Evolutionary conservation across 2,797 vertebrate species (phyloP).

Genomic region (Ptychobarbus kaznakovi): DNA sequence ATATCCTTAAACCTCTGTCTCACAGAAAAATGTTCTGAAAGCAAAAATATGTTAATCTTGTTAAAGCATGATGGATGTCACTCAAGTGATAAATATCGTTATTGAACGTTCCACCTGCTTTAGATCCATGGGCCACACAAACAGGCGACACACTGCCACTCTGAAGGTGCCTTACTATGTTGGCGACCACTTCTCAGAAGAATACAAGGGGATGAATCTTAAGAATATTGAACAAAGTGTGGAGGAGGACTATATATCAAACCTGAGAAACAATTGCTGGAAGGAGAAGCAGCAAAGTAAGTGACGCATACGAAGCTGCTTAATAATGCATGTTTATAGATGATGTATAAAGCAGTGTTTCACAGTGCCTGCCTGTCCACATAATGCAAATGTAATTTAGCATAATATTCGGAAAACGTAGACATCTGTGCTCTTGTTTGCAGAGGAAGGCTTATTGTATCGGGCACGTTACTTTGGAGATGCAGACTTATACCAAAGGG

Average conservation of each 20-base stretch:
- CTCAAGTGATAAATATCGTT: neutral
- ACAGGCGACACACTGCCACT: slow-evolving; percentile 87
- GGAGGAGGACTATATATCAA: slow-evolving; percentile 97
- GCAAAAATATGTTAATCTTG: neutral
- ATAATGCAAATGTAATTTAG: neutral
- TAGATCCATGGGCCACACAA: slow-evolving; percentile 91
- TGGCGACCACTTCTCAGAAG: slow-evolving; percentile 87
- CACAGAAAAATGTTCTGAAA: neutral
- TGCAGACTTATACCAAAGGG: slow-evolving; percentile 91
- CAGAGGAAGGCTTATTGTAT: slow-evolving; percentile 97
- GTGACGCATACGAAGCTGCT: slow-evolving; percentile 61
- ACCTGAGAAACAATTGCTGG: slow-evolving; percentile 98
- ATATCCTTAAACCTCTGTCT: neutral
- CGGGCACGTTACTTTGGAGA: slow-evolving; percentile 97
- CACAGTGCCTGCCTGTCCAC: neutral
- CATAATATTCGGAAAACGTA: neutral
- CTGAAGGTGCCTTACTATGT: slow-evolving; percentile 94
- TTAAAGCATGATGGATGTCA: neutral
- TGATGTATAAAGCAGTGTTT: neutral
- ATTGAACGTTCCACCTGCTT: neutral
- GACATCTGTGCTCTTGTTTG: slow-evolving; percentile 54
- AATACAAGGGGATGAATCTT: slow-evolving; percentile 87
- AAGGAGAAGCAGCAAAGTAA: slow-evolving; percentile 98
- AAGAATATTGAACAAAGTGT: slow-evolving; percentile 91
- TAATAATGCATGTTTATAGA: neutral